Conservation (phyloP, 2,113 vertebrate species). For the Nipponia nippon region DNA sequence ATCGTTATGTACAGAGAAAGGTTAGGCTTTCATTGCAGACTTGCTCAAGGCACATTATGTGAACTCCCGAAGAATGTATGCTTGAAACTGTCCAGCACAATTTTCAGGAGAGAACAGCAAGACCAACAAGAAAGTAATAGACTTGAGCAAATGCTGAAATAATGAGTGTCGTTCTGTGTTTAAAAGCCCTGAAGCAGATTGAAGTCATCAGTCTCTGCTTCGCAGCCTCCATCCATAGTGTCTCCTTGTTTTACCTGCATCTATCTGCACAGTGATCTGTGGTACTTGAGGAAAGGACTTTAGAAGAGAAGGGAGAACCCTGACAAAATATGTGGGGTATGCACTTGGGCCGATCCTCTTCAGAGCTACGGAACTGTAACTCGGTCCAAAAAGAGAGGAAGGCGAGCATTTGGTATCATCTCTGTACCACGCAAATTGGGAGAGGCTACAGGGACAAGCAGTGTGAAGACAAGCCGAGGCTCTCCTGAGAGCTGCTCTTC, state of each 20-base stretch:
- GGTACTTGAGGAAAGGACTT: not conserved
- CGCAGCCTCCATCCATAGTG: not conserved
- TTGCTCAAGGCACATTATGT: not conserved
- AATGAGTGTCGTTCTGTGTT: not conserved
- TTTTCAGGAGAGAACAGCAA: conserved; percentile 14
- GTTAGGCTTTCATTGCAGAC: not conserved
- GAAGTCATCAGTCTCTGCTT: not conserved
- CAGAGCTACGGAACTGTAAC: not conserved
- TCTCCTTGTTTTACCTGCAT: not conserved
- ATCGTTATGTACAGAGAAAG: not conserved
- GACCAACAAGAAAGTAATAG: not conserved
- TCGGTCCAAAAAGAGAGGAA: not conserved
- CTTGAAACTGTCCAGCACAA: not conserved
- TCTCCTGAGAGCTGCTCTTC: not conserved
- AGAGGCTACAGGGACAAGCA: not conserved
- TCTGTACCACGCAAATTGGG: not conserved
- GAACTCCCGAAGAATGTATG: not conserved
- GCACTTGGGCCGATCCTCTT: not conserved
- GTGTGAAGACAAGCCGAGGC: not conserved
- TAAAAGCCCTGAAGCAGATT: not conserved
- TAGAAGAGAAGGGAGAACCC: not conserved
- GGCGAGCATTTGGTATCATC: accelerated
- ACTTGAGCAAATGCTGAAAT: conserved; percentile 9
- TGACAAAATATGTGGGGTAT: not conserved
- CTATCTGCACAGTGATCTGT: not conserved